These are phyloP conservation scores for Sanderia malayensis DNA, from an alignment of 30 jellyfish, hydroid and myxozoan genomes.

Conservation along the genomic window DNA sequence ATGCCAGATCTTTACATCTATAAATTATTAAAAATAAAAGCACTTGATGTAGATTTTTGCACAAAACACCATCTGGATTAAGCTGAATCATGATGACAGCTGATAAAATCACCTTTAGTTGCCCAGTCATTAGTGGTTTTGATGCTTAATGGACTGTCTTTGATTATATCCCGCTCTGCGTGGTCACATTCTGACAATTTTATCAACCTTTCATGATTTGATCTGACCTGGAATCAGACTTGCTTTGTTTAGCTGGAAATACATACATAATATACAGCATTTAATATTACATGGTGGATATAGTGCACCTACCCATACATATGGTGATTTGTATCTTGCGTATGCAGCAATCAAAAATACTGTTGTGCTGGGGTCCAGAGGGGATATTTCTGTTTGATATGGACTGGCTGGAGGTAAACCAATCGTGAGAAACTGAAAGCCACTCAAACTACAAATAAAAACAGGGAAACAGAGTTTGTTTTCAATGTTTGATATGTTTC, in stretches of 20 bases:
- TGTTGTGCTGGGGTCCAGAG: slow-evolving; percentile 68
- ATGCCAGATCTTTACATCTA: slow-evolving; percentile 87
- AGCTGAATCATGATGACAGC: too few relatives aligned
- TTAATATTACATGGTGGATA: too few relatives aligned
- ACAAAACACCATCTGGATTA: too few relatives aligned
- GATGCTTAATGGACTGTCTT: slow-evolving; percentile 89
- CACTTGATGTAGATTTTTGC: too few relatives aligned
- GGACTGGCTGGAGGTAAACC: slow-evolving; percentile 99
- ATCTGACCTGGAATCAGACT: slow-evolving; percentile 62
- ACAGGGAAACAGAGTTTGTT: too few relatives aligned
- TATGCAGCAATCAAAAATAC: slow-evolving; percentile 85
- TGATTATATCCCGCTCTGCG: slow-evolving; percentile 51
- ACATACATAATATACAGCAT: too few relatives aligned
- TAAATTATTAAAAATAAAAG: too few relatives aligned
- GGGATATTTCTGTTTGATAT: slow-evolving; percentile 62
- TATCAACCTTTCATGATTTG: slow-evolving; percentile 80
- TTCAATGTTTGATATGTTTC: too few relatives aligned
- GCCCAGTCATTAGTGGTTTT: slow-evolving; percentile 77
- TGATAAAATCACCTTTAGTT: slow-evolving; percentile 52
- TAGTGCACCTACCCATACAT: slow-evolving; percentile 92
- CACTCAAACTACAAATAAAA: slow-evolving; percentile 70
- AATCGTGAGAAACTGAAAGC: slow-evolving; percentile 78
- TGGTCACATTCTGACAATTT: slow-evolving; percentile 50
- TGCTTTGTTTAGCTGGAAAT: too few relatives aligned
- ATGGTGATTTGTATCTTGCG: slow-evolving; percentile 90